A percentile compares a stretch with the other conserved stretches of the same genome.
These are phyloP conservation scores for Sphyrna mokarran DNA, from an alignment of 2,113 vertebrate genomes.

Conservation along the genomic window DNA sequence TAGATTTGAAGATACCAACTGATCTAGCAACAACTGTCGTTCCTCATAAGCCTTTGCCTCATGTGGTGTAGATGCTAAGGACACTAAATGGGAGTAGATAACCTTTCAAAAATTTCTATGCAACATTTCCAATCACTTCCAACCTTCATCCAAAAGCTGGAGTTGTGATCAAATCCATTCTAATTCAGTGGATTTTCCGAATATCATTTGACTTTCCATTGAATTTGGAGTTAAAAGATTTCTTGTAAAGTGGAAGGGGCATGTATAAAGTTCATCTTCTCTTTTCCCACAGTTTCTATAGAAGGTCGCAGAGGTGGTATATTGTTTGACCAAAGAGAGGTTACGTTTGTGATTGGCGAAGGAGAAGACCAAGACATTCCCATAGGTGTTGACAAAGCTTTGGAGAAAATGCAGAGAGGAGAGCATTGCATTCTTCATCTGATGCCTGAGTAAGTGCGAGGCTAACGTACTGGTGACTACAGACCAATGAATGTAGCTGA, in stretches of 20 bases:
- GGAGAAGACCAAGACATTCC: slow-evolving; percentile 82
- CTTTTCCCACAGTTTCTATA: slow-evolving; percentile 68
- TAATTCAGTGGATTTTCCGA: background rate
- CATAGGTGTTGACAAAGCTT: slow-evolving; percentile 83
- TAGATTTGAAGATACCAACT: no score
- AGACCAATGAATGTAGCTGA: background rate
- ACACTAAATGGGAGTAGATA: background rate
- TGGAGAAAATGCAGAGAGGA: slow-evolving; percentile 93
- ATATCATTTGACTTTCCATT: background rate
- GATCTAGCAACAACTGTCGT: no score
- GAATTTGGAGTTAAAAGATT: background rate
- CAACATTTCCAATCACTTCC: background rate
- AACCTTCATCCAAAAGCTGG: background rate
- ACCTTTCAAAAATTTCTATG: background rate
- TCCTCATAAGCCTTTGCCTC: background rate
- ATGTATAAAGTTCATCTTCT: background rate
- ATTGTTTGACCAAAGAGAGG: slow-evolving; percentile 76
- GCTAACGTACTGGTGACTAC: background rate
- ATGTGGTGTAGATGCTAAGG: background rate
- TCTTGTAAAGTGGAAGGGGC: background rate
- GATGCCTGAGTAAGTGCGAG: slow-evolving; percentile 67
- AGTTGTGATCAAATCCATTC: background rate
- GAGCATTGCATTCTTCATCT: slow-evolving; percentile 82
- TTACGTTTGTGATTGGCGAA: slow-evolving; percentile 77
- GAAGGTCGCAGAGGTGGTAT: slow-evolving; percentile 66